A percentile compares a stretch with the other conserved stretches of the same genome.
Conservation (phyloP, 2,888 invertebrate genomes). For the Phortica magna region DNA sequence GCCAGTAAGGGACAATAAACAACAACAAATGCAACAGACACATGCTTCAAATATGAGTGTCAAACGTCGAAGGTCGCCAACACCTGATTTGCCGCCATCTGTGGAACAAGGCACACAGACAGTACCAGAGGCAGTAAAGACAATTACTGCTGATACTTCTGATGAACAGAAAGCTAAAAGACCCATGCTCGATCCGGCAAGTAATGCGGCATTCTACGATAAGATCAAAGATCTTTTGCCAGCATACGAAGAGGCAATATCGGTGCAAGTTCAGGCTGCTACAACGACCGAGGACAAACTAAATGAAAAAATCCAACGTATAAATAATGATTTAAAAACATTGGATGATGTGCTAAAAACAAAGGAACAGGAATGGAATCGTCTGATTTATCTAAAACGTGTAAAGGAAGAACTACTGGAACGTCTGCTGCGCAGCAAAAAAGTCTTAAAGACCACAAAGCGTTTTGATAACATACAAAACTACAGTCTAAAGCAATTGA, state of each 20-base stretch:
- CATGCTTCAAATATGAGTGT: constrained; percentile 25
- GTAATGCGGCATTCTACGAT: constrained; percentile 64
- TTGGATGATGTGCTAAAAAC: constrained; percentile 86
- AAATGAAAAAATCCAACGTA: constrained; percentile 83
- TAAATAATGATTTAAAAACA: constrained; percentile 84
- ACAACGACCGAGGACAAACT: constrained; percentile 82
- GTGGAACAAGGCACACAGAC: constrained; percentile 1
- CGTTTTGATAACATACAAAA: constrained; percentile 49
- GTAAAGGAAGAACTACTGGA: constrained; percentile 90
- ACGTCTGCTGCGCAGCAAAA: constrained; percentile 84
- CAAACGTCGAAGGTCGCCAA: constrained; percentile 56
- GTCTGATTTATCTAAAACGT: constrained; percentile 88
- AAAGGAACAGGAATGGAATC: constrained; percentile 93
- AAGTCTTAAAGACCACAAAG: constrained; percentile 79
- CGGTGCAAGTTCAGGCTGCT: constrained; percentile 79
- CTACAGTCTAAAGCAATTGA: constrained; percentile 50
- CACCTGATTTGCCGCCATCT: constrained; percentile 35
- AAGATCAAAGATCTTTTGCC: constrained; percentile 64
- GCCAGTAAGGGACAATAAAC: constrained; percentile 16
- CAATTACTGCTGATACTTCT: constrained; percentile 38
- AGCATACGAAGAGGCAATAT: constrained; percentile 60
- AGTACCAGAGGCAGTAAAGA: constrained; percentile 17
- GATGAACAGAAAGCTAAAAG: constrained; percentile 17
- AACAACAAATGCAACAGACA: constrained; percentile 27
- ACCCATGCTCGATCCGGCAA: constrained; percentile 39